These are phyloP conservation scores for Odocoileus virginianus DNA, from an alignment of 2,113 vertebrate genomes.

Conservation along the genomic window DNA sequence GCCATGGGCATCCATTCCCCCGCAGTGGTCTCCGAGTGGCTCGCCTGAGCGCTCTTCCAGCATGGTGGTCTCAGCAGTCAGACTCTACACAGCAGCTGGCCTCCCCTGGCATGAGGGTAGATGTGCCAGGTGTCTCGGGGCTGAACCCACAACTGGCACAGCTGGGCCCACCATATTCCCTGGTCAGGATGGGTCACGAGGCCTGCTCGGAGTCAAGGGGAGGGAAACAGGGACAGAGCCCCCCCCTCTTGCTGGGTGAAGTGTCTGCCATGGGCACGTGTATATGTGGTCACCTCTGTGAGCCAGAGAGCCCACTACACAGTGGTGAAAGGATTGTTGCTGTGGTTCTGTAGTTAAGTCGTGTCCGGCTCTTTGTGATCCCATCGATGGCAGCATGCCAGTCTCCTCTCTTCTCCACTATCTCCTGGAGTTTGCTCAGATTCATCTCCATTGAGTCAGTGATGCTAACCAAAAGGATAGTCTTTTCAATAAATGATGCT, in stretches of 20 bases:
- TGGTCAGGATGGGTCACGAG: fast-evolving
- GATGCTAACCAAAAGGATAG: neutral
- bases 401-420: neutral
- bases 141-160: neutral
- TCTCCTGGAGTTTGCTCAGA: neutral
- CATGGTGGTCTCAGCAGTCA: neutral
- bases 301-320: neutral
- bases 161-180: fast-evolving
- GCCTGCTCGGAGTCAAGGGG: neutral
- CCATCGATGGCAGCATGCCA: neutral
- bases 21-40: fast-evolving
- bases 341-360: fast-evolving
- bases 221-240: too few species aligned
- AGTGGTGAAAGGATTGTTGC: fast-evolving
- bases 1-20: neutral
- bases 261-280: fast-evolving
- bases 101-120: fast-evolving
- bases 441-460: neutral
- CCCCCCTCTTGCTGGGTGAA: neutral
- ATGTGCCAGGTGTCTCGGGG: fast-evolving
- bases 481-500: neutral
- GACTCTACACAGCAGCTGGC: neutral
- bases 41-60: neutral
- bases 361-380: neutral
- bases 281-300: neutral